Evolutionary conservation across 1,140 invertebrate species (phyloP).

Genomic region (Hyposmocoma kahamanoa): DNA sequence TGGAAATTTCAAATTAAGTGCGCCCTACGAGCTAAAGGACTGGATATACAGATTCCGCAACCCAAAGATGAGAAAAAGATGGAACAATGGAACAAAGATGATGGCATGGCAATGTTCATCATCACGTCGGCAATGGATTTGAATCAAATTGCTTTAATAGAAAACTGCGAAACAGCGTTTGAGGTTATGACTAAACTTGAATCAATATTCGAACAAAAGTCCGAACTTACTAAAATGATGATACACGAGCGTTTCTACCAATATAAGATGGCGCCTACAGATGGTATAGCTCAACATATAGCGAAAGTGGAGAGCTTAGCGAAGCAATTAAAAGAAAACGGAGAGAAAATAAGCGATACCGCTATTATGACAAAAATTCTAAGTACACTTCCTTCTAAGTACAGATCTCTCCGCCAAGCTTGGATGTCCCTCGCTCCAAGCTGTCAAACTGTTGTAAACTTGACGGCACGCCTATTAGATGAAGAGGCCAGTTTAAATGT

Average conservation of each 20-base stretch:
- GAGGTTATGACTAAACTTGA: conserved; percentile 37
- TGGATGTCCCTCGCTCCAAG: conserved; percentile 37
- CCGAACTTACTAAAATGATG: conserved; percentile 41
- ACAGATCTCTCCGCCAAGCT: conserved; percentile 33
- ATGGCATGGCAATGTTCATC: conserved; percentile 18
- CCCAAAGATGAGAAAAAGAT: background rate
- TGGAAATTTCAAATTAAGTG: too few relatives aligned
- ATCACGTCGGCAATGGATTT: conserved; percentile 4
- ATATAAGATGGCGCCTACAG: conserved; percentile 24
- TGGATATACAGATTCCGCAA: too few relatives aligned
- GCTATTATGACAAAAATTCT: conserved; percentile 40
- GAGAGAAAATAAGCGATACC: conserved; percentile 32
- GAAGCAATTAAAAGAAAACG: conserved; percentile 31
- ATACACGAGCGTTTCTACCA: conserved; percentile 26
- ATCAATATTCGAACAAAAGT: conserved; percentile 39
- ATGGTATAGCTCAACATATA: conserved; percentile 31
- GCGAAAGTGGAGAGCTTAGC: conserved; percentile 39
- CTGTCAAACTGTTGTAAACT: conserved; percentile 30
- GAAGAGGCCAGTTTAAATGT: conserved; percentile 22
- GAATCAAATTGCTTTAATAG: conserved; percentile 12
- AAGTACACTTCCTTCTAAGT: conserved; percentile 30
- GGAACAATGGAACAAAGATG: conserved; percentile 11
- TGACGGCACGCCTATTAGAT: conserved; percentile 24
- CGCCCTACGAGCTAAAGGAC: too few relatives aligned
- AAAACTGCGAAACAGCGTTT: conserved; percentile 16